Conservation (phyloP, 2,888 invertebrate species). For the Oxyteleia sp. region DNA sequence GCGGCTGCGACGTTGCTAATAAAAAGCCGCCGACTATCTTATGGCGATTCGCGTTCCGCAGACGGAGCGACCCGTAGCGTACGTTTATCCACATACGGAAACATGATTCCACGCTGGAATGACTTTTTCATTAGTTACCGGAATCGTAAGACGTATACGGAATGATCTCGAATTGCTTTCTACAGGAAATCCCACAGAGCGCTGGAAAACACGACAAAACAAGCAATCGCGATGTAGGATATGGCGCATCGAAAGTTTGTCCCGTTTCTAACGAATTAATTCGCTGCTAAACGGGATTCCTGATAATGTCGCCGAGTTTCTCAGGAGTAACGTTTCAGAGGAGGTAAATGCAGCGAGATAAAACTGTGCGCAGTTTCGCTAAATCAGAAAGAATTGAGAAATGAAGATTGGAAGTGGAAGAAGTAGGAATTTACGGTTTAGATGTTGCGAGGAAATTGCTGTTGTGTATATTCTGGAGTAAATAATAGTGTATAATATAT, state of each 20-base stretch:
- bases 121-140: conserved; percentile 72
- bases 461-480: too few species aligned
- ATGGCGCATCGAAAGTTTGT: conserved; percentile 60
- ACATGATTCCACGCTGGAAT: conserved; percentile 68
- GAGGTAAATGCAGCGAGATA: too few species aligned
- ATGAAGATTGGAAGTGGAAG: too few species aligned
- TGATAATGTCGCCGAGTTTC: conserved; percentile 24
- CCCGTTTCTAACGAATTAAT: conserved; percentile 41
- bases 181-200: conserved; percentile 68
- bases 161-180: conserved; percentile 72
- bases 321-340: background rate
- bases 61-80: conserved; percentile 63
- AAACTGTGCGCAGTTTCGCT: too few species aligned
- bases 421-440: too few species aligned
- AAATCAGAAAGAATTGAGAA: too few species aligned
- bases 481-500: too few species aligned
- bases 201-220: conserved; percentile 61
- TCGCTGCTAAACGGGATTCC: conserved; percentile 19
- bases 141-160: conserved; percentile 65
- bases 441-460: too few species aligned
- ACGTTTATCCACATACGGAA: conserved; percentile 75
- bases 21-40: conserved; percentile 71
- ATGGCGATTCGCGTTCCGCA: conserved; percentile 55
- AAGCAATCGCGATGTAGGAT: conserved; percentile 40
- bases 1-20: conserved; percentile 40